Base-by-base conservation (phyloP, 2,797 vertebrate species). In the Thaleichthys pacificus region DNA sequence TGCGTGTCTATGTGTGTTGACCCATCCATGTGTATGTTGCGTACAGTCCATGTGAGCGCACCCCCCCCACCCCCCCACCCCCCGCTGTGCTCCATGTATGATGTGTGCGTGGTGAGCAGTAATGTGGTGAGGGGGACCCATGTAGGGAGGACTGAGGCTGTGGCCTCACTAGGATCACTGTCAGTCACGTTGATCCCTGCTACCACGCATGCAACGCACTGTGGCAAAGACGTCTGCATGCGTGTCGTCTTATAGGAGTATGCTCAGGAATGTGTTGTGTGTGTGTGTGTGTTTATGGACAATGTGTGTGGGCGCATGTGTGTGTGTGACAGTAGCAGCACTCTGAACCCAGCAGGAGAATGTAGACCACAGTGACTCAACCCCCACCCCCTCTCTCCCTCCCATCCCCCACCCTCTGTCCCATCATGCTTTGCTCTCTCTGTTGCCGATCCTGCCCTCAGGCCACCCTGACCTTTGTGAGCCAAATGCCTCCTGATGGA, bases 401-500 rank as follows among this genome's bases (percentile, higher is more conserved):
- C 38, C 38, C 38, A 11, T 78, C 66, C 57, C 71, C 35, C 69
- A 78, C 22, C 22, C 42, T 47, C 42, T 69, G 54, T 85, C 87
- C 88, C 87, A 87, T 74, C 80, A 89, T 89, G 78, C 87, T 47
- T 82, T 84, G 84, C 86, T 74, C 71, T 66, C 63, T 51, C 78
- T 69, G 66, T 84, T 77, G 84, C 72, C 84, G 80, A 73, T 74
- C 81, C 79, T 85, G 76, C 84, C 89, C 86, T 85, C 72, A 28
- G 85, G 85, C 86, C 79, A 78, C 61, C 28, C 76, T 89, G 88
- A 89, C 89, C 88, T 89, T 89, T 89, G 84, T 88, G 87, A 92
- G 74, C 76, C 86, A 91, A 89, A 90, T 87, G 76, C 82, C 77
- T 91, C 81, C 83, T 90, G 88, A 91, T 87, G 80, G 85, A 85